phyloP scores from a whole-genome alignment of 1,140 invertebrate genomes.

The Caenorhabditis inopinata region DNA sequence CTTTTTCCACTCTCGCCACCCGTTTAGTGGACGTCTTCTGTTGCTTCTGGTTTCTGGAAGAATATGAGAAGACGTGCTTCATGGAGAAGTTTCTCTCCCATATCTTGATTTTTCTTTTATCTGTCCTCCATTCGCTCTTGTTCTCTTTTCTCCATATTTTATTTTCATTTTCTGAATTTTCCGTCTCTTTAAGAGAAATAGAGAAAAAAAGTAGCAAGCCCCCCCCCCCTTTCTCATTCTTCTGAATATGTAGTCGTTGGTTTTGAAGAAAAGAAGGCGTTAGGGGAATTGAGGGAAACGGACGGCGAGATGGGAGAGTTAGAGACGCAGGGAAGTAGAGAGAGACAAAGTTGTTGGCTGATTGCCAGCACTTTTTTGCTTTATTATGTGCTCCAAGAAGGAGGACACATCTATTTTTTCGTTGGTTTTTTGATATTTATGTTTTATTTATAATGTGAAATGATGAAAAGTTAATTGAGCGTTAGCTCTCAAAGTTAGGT shows the following conservation, averaged over 20 bases:
- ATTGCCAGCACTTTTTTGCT: background rate
- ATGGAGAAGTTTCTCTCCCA: background rate
- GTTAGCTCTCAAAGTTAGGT: too few species aligned
- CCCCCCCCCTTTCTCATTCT: background rate
- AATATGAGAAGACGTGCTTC: too few species aligned
- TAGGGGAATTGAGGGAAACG: slow-evolving; percentile 12
- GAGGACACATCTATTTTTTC: background rate
- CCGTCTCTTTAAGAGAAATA: background rate
- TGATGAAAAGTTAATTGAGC: too few species aligned
- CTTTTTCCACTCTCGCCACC: background rate
- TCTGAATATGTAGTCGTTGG: slow-evolving; percentile 6
- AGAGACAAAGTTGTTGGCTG: slow-evolving; percentile 18
- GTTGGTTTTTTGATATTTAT: background rate
- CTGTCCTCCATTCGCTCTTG: too few species aligned
- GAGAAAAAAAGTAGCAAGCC: background rate
- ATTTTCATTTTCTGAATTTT: background rate
- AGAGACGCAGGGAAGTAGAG: background rate
- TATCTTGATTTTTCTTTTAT: background rate
- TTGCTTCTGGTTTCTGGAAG: slow-evolving; percentile 20
- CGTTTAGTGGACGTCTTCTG: too few species aligned
- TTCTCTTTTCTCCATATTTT: background rate
- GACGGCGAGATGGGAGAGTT: background rate
- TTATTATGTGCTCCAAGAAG: too few species aligned
- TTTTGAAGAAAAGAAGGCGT: background rate
- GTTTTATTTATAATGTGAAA: background rate